These are phyloP conservation scores for Leptura quadrifasciata DNA, from an alignment of 2,888 invertebrate species.

Conservation along the genomic window DNA sequence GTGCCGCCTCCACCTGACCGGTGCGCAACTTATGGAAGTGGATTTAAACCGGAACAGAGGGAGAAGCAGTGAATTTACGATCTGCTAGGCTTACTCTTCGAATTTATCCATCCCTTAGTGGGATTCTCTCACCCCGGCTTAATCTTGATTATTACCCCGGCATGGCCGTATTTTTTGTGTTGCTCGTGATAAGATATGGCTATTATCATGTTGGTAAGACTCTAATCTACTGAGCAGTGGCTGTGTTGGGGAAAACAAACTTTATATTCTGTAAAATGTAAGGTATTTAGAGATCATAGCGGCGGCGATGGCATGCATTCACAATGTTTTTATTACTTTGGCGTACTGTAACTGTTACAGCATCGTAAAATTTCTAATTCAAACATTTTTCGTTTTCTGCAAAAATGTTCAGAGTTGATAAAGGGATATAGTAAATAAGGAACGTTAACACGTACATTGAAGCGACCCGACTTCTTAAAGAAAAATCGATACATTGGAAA, in stretches of 20 bases:
- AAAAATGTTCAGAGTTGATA: not conserved
- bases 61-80: slow-evolving; percentile 68
- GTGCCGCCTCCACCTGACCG: slow-evolving; percentile 59
- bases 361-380: slow-evolving; percentile 22
- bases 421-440: not conserved
- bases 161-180: slow-evolving; percentile 64
- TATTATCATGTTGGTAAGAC: slow-evolving; percentile 59
- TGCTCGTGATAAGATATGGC: slow-evolving; percentile 61
- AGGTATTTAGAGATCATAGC: slow-evolving; percentile 9
- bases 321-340: slow-evolving; percentile 25
- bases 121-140: slow-evolving; percentile 67
- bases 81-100: slow-evolving; percentile 68
- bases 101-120: slow-evolving; percentile 68
- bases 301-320: not conserved
- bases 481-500: no score
- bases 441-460: not conserved
- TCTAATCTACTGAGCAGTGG: slow-evolving; percentile 55
- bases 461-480: no score
- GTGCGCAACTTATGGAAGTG: slow-evolving; percentile 66
- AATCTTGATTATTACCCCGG: slow-evolving; percentile 71
- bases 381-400: slow-evolving; percentile 17
- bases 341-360: slow-evolving; percentile 13
- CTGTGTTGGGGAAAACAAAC: slow-evolving; percentile 40
- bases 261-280: slow-evolving; percentile 34
- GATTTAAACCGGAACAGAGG: slow-evolving; percentile 66